phyloP scores from a whole-genome alignment of 2,113 vertebrate genomes.

The Psephotus haematonotus region DNA sequence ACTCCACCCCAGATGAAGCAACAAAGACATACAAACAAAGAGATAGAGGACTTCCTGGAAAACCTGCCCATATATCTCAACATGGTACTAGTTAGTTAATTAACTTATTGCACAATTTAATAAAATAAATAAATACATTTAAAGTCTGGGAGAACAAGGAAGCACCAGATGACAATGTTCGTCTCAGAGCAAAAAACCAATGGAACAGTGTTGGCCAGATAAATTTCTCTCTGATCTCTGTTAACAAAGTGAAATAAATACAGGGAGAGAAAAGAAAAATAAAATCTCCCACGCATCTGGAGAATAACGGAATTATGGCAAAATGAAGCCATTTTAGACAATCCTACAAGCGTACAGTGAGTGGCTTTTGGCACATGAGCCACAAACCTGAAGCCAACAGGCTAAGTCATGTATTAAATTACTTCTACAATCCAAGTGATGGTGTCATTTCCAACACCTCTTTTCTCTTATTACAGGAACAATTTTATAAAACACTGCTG shows the following conservation, averaged over 20 bases:
- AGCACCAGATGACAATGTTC: background rate
- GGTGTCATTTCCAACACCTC: background rate
- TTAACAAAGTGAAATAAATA: constrained; percentile 30
- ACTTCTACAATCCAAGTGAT: background rate
- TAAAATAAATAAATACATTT: constrained; percentile 30
- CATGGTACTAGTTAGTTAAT: constrained; percentile 25
- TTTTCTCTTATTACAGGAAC: background rate
- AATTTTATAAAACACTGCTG: background rate
- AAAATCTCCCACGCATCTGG: background rate
- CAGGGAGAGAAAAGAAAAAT: background rate
- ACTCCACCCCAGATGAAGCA: constrained; percentile 19
- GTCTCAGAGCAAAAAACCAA: background rate
- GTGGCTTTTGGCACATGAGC: background rate
- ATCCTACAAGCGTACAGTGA: background rate
- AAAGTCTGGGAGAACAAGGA: constrained; percentile 12
- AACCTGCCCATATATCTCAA: constrained; percentile 7
- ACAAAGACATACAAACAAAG: background rate
- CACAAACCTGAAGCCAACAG: background rate
- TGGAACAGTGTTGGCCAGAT: background rate
- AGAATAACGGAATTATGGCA: background rate
- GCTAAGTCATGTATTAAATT: background rate
- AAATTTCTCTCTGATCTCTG: background rate
- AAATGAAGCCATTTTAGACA: background rate
- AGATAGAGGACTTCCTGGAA: constrained; percentile 41
- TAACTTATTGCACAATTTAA: constrained; percentile 34